Evolutionary conservation across 2,113 vertebrate species (phyloP).

Genomic region (Periophthalmodon schlosseri): DNA sequence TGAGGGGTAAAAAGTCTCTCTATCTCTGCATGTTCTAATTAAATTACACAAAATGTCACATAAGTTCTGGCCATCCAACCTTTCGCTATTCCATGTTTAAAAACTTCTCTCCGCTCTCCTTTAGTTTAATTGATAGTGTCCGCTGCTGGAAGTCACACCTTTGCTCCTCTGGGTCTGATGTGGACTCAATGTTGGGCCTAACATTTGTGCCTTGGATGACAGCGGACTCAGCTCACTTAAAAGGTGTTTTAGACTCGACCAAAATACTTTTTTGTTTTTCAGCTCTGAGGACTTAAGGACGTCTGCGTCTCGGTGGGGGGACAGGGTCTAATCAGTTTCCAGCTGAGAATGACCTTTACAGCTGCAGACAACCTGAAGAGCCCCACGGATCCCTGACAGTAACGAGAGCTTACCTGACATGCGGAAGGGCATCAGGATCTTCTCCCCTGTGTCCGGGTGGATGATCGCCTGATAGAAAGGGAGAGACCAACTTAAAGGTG

Average conservation of each 20-base stretch:
- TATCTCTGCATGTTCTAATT: background rate
- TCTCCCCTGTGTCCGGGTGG: slow-evolving; percentile 92
- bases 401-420: slow-evolving; percentile 90
- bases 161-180: background rate
- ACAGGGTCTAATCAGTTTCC: slow-evolving; percentile 76
- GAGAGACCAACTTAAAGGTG: background rate
- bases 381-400: slow-evolving; percentile 58
- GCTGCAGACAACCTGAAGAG: slow-evolving; percentile 58
- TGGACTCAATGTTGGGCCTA: background rate
- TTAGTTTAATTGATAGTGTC: background rate
- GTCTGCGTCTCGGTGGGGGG: slow-evolving; percentile 56
- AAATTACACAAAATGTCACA: background rate
- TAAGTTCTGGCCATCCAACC: background rate
- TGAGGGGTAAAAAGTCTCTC: background rate
- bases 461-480: slow-evolving; percentile 85
- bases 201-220: slow-evolving; percentile 14
- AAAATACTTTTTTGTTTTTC: slow-evolving; percentile 56
- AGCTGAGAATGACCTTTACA: slow-evolving; percentile 77
- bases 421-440: slow-evolving; percentile 95
- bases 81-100: background rate
- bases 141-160: slow-evolving; percentile 14
- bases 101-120: background rate
- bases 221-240: slow-evolving; percentile 13
- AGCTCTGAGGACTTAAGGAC: slow-evolving; percentile 32
- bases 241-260: slow-evolving; percentile 50